phyloP scores from a whole-genome alignment of 2,888 invertebrate species.

The Heteromurus nitidus region DNA sequence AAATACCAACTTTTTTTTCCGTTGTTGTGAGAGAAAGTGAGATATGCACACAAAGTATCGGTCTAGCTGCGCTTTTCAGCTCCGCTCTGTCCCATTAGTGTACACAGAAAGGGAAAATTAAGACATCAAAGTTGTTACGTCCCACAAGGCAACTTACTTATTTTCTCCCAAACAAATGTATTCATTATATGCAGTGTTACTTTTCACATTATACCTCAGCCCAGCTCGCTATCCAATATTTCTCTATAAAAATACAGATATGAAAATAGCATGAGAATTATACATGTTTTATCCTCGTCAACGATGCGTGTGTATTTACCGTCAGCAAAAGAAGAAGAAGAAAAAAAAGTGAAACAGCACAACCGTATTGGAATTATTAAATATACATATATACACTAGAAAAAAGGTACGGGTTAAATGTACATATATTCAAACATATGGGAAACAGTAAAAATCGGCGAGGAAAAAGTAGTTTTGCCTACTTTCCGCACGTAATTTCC shows the following conservation, averaged over 20 bases:
- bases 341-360: neutral
- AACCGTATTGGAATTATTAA: constrained; percentile 4
- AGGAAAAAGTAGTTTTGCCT: constrained; percentile 55
- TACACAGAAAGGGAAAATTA: constrained; percentile 67
- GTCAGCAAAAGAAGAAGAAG: too few species aligned
- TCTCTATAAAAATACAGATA: too few species aligned
- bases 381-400: constrained; percentile 39
- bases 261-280: too few species aligned
- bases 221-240: too few species aligned
- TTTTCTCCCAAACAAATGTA: constrained; percentile 30
- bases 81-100: constrained; percentile 33
- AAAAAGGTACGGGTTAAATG: too few species aligned
- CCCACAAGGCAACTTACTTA: constrained; percentile 58
- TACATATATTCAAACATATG: constrained; percentile 33
- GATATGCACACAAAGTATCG: neutral
- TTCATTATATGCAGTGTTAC: constrained; percentile 32
- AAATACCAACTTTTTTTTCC: neutral
- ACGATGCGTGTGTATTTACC: too few species aligned
- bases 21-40: neutral
- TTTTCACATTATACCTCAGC: too few species aligned
- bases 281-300: too few species aligned
- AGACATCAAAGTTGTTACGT: constrained; percentile 70
- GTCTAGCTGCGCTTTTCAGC: too few species aligned
- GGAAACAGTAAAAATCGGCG: neutral
- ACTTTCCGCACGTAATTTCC: constrained; percentile 62